Evolutionary conservation across 2,888 invertebrate species (phyloP), one percentile per base, ranked within the genome.

Genomic region (Orthosia cruda): DNA sequence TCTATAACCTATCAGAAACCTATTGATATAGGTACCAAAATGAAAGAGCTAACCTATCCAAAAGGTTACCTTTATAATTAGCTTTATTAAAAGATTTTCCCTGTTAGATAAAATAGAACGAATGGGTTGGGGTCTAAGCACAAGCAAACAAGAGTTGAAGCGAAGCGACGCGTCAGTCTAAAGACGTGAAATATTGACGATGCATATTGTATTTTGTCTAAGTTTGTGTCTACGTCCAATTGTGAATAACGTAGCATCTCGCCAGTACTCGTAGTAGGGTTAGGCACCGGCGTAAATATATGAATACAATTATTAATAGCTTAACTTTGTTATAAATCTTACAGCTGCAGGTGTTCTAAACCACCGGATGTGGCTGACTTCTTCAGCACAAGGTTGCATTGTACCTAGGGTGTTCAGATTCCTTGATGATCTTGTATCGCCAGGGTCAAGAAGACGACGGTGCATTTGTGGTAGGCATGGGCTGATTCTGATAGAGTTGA

Each of bases 371-470:
- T 98, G 98, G 87, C 97, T 97, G 83, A 97, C 93, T 90, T 96
- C 96, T 4, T 92, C 91, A 1, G 94, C 88, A 72, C 96, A 96
- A 4, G 94, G 91, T 47, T 93, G 94, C 32, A 93, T 88, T 23
- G 4, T 94, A 94, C 18, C n/a, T n/a, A n/a, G 91, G 92, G 55
- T 92, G 91, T 68, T 94, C 95, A 15, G 85, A 64, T 4, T 94
- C 95, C 65, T 91, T 93, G 11, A 90, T 75, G 4, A 91, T 97
- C 95, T 99, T 99, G 92, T 98, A 99, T 89, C 98, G 0, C 99
- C 99, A 13, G 99, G 57, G 98, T 98, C 89, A 99, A 98, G 93
- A 99, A 99, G 78, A 99, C 98, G 11, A 99, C 98, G 18, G 98
- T 98, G 90, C 98, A 98, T 89, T 98, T 98, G 92, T 99, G 98